A percentile compares a stretch with the other conserved stretches of the same genome.
These are phyloP conservation scores for Esox lucius DNA, from an alignment of 2,797 vertebrate genomes.

Conservation along the genomic window DNA sequence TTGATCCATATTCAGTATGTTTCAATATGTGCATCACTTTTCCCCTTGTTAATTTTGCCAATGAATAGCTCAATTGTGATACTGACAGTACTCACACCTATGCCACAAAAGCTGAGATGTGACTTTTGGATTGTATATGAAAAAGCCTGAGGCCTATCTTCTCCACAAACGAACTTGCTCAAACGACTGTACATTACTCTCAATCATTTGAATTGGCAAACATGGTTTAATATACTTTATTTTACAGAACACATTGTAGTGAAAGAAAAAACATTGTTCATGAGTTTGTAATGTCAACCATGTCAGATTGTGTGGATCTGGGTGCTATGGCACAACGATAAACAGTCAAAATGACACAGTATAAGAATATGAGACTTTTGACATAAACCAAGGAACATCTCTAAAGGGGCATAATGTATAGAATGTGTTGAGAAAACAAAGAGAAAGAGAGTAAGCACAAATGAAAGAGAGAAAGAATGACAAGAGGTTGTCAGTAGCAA, in stretches of 20 bases:
- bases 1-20: conserved; percentile 77
- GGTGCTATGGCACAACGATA: not conserved
- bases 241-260: not conserved
- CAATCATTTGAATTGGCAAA: not conserved
- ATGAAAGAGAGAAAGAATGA: conserved; percentile 17
- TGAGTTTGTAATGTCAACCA: not conserved
- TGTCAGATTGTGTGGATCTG: not conserved
- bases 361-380: conserved; percentile 14
- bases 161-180: not conserved
- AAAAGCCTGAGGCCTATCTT: not conserved
- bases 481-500: conserved; percentile 64
- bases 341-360: conserved; percentile 24
- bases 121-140: not conserved
- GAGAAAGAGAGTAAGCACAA: conserved; percentile 43
- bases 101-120: conserved; percentile 33
- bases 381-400: not conserved
- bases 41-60: conserved; percentile 68
- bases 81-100: conserved; percentile 61
- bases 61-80: conserved; percentile 69
- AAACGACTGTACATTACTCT: not conserved
- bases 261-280: not conserved
- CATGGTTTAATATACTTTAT: conserved; percentile 5
- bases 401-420: conserved; percentile 27
- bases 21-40: conserved; percentile 72
- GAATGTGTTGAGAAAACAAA: conserved; percentile 22